Base-by-base conservation (phyloP, 2,113 vertebrate genomes). In the Todiramphus saurophagus region DNA sequence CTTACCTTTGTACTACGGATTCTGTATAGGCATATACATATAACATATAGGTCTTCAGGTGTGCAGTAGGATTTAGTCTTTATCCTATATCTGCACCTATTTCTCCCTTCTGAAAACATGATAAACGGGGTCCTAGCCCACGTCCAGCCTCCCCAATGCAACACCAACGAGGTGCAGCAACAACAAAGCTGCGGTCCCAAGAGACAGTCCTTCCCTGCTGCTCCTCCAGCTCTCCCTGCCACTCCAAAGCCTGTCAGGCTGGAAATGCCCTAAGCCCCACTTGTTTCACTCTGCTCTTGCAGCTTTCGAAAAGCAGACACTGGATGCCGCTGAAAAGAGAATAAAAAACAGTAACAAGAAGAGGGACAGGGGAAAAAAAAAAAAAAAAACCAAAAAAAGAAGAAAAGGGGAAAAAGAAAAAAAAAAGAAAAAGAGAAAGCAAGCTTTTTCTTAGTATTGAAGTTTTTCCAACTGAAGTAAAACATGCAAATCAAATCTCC, bases 1-100 rank as follows among this genome's bases (percentile, higher is more conserved):
- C 53, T 89, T 35, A 66, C 23, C 24, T 79, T 41, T 60, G 11
- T 24, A 23, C 17, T 25, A 3, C 5, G 3, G 19, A 51, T 27
- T 87, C 39, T 30, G 3, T 56, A 64, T 0, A 41, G 19, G 25
- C 5, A 51, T 7, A 75, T 4, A 64, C 5, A 23, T 9, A 50
- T 11, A 53, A 13, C 15, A n/a, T 58, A 81, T 0, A 53, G 33
- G 25, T n/a, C 48, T 90, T 64, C 56, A 64, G 39, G 31, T 30
- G 0, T 20, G 16, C 56, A 91, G 51, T 4, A 53, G 15, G 33
- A 59, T 67, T 74, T 59, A 50, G 19, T 21, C 28, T 43, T 56
- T 68, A 87, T 24, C 19, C 37, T 41, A 13, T 3, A 14, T 6
- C 37, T 58, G 23, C 6, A 83, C 10, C 4, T 0, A 0, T 64